A percentile compares a stretch with the other conserved stretches of the same genome.
phyloP scores from a whole-genome alignment of 35 echinoderm and acorn worm genomes.

The Apostichopus californicus region DNA sequence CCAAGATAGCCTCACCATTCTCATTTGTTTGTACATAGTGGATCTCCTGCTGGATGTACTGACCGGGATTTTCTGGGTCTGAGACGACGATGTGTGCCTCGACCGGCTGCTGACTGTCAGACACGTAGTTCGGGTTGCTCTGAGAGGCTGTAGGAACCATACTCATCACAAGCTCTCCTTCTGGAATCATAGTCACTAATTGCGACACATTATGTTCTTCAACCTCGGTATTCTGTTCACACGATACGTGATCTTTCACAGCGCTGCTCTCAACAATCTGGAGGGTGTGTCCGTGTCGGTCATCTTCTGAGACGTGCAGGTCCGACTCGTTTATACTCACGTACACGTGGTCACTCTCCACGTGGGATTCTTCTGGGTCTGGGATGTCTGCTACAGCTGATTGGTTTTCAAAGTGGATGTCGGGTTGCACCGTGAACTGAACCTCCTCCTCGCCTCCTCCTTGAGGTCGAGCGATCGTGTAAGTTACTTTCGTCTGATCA shows the following conservation, averaged over 20 bases:
- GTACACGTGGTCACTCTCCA: slow-evolving; percentile 19
- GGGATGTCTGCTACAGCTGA: slow-evolving; percentile 4
- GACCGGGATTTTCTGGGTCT: slow-evolving; percentile 25
- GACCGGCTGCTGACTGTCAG: neutral
- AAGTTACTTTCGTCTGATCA: slow-evolving; percentile 32
- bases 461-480: slow-evolving; percentile 21
- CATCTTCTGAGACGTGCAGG: neutral
- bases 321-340: slow-evolving; percentile 36
- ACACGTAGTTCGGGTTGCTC: neutral
- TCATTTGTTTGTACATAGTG: slow-evolving; percentile 34
- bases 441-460: slow-evolving; percentile 14
- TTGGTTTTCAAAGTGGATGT: slow-evolving; percentile 33
- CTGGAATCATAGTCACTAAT: slow-evolving; percentile 30
- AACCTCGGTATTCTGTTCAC: neutral
- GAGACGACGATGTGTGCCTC: slow-evolving; percentile 42
- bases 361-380: neutral
- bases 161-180: slow-evolving; percentile 37
- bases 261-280: slow-evolving; percentile 28
- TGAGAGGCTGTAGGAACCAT: slow-evolving; percentile 36
- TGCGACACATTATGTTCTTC: slow-evolving; percentile 19
- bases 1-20: neutral
- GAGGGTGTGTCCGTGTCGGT: neutral
- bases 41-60: slow-evolving; percentile 37
- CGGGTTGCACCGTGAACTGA: slow-evolving; percentile 16
- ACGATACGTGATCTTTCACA: neutral